A percentile compares a stretch with the other conserved stretches of the same genome.
These are phyloP conservation scores for Eubasilissa splendida DNA, from an alignment of 2,888 invertebrate genomes.

Conservation along the genomic window DNA sequence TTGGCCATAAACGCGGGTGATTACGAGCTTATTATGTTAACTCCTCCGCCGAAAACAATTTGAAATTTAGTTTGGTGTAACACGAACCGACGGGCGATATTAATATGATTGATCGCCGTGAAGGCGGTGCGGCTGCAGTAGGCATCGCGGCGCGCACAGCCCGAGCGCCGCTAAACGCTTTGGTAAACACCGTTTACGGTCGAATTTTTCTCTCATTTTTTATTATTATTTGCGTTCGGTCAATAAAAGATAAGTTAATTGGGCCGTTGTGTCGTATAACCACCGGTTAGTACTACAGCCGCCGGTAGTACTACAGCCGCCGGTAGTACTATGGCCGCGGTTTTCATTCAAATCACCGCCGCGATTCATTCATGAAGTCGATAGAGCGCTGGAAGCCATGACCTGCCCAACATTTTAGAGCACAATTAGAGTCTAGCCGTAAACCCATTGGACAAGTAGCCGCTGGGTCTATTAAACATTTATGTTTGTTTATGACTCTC, in stretches of 20 bases:
- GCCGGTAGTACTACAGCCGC: conserved; percentile 27
- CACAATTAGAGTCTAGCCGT: conserved; percentile 55
- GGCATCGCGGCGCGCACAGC: conserved; percentile 1
- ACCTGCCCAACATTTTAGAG: conserved; percentile 52
- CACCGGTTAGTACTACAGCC: conserved; percentile 13
- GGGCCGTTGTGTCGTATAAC: conserved; percentile 57
- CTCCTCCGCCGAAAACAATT: conserved; percentile 27
- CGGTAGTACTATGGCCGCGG: conserved; percentile 37
- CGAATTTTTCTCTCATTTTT: conserved; percentile 41
- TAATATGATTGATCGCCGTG: conserved; percentile 40
- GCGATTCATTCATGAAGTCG: conserved; percentile 55
- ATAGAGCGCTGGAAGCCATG: conserved; percentile 48
- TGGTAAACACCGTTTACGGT: conserved; percentile 38
- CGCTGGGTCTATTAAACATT: conserved; percentile 42
- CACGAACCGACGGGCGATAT: conserved; percentile 15
- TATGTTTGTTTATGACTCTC: conserved; percentile 48
- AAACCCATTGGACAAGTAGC: conserved; percentile 48
- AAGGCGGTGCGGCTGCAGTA: background rate
- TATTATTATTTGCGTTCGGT: conserved; percentile 50
- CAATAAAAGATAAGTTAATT: conserved; percentile 58
- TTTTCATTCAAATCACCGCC: conserved; percentile 49
- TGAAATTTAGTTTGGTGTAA: conserved; percentile 22
- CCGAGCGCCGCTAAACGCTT: conserved; percentile 31
- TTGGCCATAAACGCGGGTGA: conserved; percentile 21
- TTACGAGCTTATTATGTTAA: conserved; percentile 12